Conservation (phyloP, 2,797 vertebrate species). For the Hirundo rustica region DNA sequence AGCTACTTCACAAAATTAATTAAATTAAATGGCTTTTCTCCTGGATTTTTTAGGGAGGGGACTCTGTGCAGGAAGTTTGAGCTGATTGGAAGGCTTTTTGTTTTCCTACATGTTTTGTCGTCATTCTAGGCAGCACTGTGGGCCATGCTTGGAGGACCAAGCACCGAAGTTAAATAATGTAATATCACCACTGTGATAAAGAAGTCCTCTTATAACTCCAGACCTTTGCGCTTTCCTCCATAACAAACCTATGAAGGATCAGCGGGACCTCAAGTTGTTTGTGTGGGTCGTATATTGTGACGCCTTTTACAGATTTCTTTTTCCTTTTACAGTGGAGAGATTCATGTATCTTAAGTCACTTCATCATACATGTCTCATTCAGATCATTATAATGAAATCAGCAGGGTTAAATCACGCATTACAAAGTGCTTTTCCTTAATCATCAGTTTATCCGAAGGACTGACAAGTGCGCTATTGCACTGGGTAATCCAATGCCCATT, state of each 20-base stretch:
- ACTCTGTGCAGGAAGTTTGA: neutral
- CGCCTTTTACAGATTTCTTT: neutral
- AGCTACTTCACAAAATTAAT: neutral
- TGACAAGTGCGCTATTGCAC: slow-evolving; percentile 3
- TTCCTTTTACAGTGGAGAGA: neutral
- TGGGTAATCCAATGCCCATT: slow-evolving; percentile 35
- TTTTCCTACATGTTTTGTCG: rapidly evolving
- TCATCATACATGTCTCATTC: neutral
- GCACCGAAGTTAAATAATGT: rapidly evolving
- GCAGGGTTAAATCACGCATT: slow-evolving; percentile 22
- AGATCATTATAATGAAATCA: slow-evolving; percentile 40
- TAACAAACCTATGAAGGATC: neutral
- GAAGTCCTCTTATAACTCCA: neutral
- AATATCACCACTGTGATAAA: neutral
- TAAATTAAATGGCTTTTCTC: neutral
- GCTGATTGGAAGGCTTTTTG: neutral
- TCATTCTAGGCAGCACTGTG: neutral
- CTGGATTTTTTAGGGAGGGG: neutral
- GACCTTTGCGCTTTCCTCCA: neutral
- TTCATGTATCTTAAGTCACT: neutral
- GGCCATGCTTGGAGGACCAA: neutral
- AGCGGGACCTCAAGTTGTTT: neutral
- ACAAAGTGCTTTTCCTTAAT: slow-evolving; percentile 45
- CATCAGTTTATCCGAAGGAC: slow-evolving; percentile 31
- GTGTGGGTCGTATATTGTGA: neutral